Percentiles rank a stretch among this genome's conserved stretches.
Conservation (phyloP, 1,140 invertebrate species). For the Eulimnadia texana region DNA sequence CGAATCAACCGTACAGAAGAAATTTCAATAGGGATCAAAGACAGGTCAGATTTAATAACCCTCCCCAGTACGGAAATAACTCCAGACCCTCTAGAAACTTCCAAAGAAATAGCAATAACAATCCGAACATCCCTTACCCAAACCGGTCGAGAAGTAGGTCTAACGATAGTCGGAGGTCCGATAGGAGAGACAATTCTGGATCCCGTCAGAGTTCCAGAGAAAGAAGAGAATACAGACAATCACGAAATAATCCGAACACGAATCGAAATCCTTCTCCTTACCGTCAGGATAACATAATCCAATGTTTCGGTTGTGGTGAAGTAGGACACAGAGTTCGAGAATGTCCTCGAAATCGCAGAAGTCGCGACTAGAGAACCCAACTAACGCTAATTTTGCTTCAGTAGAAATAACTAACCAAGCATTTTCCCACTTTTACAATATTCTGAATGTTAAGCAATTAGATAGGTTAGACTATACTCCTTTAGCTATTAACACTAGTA, state of each 20-base stretch:
- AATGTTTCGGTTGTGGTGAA: not conserved
- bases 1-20: not conserved
- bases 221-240: too few species aligned
- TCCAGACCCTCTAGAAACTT: not conserved
- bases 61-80: not conserved
- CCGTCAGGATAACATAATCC: too few species aligned
- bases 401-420: not conserved
- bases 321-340: not conserved
- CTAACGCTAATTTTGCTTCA: not conserved
- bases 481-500: not conserved
- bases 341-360: not conserved
- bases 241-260: too few species aligned
- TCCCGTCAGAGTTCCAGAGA: too few species aligned
- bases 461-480: not conserved
- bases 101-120: not conserved
- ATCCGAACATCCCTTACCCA: too few species aligned
- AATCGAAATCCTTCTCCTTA: not conserved
- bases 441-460: not conserved
- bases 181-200: too few species aligned
- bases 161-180: too few species aligned
- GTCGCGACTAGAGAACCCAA: not conserved
- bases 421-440: not conserved
- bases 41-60: not conserved
- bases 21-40: not conserved
- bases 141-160: too few species aligned